Evolutionary conservation across 2,888 invertebrate genomes (phyloP).

Genomic region (Antheraea yamamai): DNA sequence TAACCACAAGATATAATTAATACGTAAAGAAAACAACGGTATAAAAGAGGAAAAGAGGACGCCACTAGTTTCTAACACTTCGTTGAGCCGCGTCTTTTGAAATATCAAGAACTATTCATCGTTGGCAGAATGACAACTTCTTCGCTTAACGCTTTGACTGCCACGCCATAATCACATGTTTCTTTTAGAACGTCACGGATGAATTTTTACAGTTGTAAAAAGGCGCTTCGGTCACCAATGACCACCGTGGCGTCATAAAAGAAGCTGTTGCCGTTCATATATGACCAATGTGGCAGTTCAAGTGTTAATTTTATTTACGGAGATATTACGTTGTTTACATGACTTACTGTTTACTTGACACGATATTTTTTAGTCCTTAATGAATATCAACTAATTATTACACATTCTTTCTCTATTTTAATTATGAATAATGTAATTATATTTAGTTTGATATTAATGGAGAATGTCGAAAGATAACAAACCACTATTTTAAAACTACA

Average conservation of each 20-base stretch:
- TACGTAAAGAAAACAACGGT: conserved; percentile 28
- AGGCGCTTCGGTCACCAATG: too few species aligned
- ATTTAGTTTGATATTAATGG: neutral
- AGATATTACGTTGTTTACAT: conserved; percentile 16
- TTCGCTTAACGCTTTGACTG: conserved; percentile 17
- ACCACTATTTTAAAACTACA: neutral
- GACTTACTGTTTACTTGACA: neutral
- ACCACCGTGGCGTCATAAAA: too few species aligned
- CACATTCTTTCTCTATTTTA: neutral
- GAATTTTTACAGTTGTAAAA: too few species aligned
- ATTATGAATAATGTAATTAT: neutral
- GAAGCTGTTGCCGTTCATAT: too few species aligned
- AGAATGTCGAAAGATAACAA: neutral
- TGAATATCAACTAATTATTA: neutral
- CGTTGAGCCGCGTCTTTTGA: conserved; percentile 54
- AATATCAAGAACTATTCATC: conserved; percentile 54
- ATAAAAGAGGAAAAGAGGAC: conserved; percentile 47
- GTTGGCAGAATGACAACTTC: conserved; percentile 37
- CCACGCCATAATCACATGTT: too few species aligned
- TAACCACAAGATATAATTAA: conserved; percentile 21
- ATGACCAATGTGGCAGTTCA: conserved; percentile 8
- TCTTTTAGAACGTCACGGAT: too few species aligned
- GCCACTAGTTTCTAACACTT: conserved; percentile 42
- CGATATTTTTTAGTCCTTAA: neutral
- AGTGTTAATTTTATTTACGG: conserved; percentile 17